Evolutionary conservation across 2,113 vertebrate species (phyloP), one percentile per base, ranked within the genome.

Genomic region (Phrynocephalus versicolor): DNA sequence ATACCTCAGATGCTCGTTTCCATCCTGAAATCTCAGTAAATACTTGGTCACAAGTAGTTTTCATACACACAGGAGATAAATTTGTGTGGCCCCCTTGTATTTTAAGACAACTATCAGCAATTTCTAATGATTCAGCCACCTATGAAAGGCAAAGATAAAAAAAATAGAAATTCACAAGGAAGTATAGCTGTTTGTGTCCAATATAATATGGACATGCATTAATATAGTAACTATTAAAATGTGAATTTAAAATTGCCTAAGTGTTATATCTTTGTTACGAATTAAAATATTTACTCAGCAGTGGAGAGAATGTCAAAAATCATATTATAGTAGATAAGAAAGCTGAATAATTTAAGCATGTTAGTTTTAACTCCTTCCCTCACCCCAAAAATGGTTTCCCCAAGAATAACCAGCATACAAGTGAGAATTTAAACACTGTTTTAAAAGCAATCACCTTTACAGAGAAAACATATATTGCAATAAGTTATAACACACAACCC

Each of bases 71-170:
- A 21, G 79, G 65, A 19, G 74, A 87, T 39, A n/a, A 64, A 18
- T 77, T 10, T 45, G 65, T 73, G 27, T 23, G 72, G 2, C 33
- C 19, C 51, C 80, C 93, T 39, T 23, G 72, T n/a, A 92, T 77
- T 90, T 84, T 81, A 87, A 88, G 82, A 83, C 93, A 78, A 21
- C 92, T 88, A 84, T 92, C 93, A 67, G 92, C 86, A 93, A 97
- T 95, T 87, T 95, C 96, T 57, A 97, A 57, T 0, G 96, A 97
- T 91, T 95, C 93, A 2, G 97, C 97, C 79, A 97, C 95, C 96
- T 97, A 85, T 82, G 79, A 85, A 90, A 92, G 79, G 45, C 85
- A 70, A 89, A 55, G 82, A 27, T 25, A 0, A 85, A 60, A 30
- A 25, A 5, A 78, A 70, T 14, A 87, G 77, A 27, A 85, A n/a